phyloP scores from a whole-genome alignment of 2,797 vertebrate genomes.

The Odontamblyopus rebecca region DNA sequence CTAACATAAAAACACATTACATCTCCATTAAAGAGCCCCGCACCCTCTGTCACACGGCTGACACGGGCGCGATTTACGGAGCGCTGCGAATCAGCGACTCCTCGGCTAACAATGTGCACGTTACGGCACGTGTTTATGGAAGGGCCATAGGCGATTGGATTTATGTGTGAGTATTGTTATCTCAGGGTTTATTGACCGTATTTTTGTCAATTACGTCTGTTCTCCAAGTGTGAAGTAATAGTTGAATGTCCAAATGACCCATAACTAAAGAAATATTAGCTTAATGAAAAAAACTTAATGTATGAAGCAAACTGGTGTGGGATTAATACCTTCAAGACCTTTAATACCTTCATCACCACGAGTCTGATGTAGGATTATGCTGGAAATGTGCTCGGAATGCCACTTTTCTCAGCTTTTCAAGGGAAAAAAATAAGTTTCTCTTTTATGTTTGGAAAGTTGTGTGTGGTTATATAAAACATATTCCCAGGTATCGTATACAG shows the following conservation, averaged over 20 bases:
- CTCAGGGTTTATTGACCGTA: background rate
- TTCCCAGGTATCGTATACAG: too few species aligned
- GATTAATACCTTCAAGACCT: too few species aligned
- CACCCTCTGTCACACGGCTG: background rate
- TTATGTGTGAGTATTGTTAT: background rate
- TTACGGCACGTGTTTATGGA: background rate
- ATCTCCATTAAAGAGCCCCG: background rate
- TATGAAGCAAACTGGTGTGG: too few species aligned
- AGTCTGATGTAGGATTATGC: too few species aligned
- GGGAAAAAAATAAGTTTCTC: too few species aligned
- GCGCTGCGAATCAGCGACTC: background rate
- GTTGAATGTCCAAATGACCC: background rate
- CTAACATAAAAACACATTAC: constrained; percentile 6
- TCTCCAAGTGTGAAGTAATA: background rate
- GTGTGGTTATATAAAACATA: too few species aligned
- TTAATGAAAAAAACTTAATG: too few species aligned
- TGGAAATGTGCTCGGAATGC: too few species aligned
- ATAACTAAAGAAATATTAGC: background rate
- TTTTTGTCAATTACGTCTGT: background rate
- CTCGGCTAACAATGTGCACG: constrained; percentile 1
- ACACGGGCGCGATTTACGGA: constrained; percentile 2
- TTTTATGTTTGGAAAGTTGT: too few species aligned
- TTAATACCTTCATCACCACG: too few species aligned
- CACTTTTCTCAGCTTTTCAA: too few species aligned
- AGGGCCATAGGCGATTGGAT: background rate